Base-by-base conservation (phyloP, 1,140 invertebrate species). In the Bombus soroeensis region DNA sequence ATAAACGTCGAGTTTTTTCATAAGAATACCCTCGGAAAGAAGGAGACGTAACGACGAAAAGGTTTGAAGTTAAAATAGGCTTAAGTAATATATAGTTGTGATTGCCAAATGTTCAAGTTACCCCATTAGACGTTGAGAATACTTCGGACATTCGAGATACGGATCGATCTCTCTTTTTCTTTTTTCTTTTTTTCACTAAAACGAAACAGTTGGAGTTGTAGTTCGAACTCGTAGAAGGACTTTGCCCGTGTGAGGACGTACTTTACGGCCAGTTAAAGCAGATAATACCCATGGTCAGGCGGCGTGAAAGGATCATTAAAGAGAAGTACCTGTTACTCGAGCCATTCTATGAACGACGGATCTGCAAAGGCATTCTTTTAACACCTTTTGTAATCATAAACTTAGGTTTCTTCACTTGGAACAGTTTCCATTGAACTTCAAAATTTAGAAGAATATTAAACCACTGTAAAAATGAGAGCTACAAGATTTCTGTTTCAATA, bases 221-320 rank as follows among this genome's bases (percentile, higher is more conserved):
- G 75, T 53, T 85, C 81, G 13, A 57, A 70, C 41, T 68, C 32
- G 66, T 37, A 22, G 53, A 34, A 59, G 47, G 53, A 71, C 82
- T 39, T 83, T 83, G 82, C 66, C n/a, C 5, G 41, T 28, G 9
- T 37, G 75, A 79, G 22, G 66, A 85, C 76, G 39, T 32, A 34
- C 28, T 85, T 72, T 85, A 85, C 83, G 53, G 83, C 57, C 83
- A 53, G 83, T 85, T 85, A 64, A 79, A 80, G 53, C 53, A 79
- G 83, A 80, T 85, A 85, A 80, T 80, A 57, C n/a, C 41, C 68
- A 43, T 73, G 68, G 76, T 85, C 77, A 64, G 76, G 3, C 53
- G 15, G 83, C 68, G 83, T 80, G 83, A 85, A 80, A 85, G 83
- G 83, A n/a, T 80, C 77, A 85, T 85, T 85, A 85, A 73, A n/a